A percentile compares a stretch with the other conserved stretches of the same genome.
Evolutionary conservation across 1,140 invertebrate species (phyloP).

Genomic region (Drosophila subobscura): DNA sequence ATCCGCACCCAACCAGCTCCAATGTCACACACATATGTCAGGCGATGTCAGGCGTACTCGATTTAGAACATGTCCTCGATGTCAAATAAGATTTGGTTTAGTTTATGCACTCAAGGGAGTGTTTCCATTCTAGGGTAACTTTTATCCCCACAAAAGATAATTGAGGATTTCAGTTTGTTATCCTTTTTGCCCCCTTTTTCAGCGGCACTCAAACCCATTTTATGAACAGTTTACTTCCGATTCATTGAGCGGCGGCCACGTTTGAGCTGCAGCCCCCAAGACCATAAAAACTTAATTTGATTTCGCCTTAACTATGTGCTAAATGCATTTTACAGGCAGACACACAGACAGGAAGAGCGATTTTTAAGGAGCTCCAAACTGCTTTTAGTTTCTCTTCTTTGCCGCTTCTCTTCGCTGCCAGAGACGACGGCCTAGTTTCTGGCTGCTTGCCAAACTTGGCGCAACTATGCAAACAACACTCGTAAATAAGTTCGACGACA

Average conservation of each 20-base stretch:
- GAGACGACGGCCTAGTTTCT: slow-evolving; percentile 25
- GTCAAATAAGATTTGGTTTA: slow-evolving; percentile 34
- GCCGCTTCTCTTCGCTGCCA: background rate
- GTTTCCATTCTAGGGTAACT: background rate
- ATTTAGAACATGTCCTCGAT: slow-evolving; percentile 22
- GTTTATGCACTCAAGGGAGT: too few species aligned
- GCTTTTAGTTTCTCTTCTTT: too few species aligned
- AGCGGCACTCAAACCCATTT: slow-evolving; percentile 36
- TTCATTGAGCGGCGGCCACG: slow-evolving; percentile 35
- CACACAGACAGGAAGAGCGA: background rate
- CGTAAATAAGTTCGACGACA: slow-evolving; percentile 81
- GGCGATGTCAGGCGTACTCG: slow-evolving; percentile 21
- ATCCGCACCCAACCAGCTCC: slow-evolving; percentile 8
- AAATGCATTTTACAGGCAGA: slow-evolving; percentile 47
- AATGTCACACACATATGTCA: slow-evolving; percentile 47
- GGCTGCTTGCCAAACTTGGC: slow-evolving; percentile 49
- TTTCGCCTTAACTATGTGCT: slow-evolving; percentile 45
- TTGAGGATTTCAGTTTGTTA: slow-evolving; percentile 30
- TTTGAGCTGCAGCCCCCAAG: slow-evolving; percentile 22
- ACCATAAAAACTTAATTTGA: slow-evolving; percentile 51
- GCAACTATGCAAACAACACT: slow-evolving; percentile 69
- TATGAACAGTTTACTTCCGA: slow-evolving; percentile 52
- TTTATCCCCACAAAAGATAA: slow-evolving; percentile 34
- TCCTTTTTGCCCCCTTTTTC: too few species aligned
- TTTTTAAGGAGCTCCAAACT: slow-evolving; percentile 17